These are phyloP conservation scores for Gavia stellata DNA, from an alignment of 2,113 vertebrate species.

Conservation along the genomic window DNA sequence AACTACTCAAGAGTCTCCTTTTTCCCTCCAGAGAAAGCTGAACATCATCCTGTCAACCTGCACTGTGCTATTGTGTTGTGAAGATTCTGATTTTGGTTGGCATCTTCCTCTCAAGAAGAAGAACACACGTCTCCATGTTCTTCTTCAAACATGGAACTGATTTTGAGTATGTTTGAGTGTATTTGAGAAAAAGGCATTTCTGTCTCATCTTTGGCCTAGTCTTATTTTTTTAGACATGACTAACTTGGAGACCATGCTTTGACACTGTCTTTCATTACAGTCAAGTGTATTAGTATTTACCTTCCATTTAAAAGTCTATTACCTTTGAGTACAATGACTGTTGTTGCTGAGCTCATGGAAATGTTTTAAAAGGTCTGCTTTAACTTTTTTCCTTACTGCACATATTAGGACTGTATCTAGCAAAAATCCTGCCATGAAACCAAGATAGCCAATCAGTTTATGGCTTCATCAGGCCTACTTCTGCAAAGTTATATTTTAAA, in stretches of 20 bases:
- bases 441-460: background rate
- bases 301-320: slow-evolving; percentile 37
- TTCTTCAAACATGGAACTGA: background rate
- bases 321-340: background rate
- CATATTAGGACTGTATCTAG: background rate
- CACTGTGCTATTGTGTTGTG: background rate
- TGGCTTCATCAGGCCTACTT: background rate
- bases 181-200: background rate
- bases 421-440: background rate
- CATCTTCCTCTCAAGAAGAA: background rate
- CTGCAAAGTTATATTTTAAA: background rate
- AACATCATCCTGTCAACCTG: background rate
- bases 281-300: background rate
- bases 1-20: background rate
- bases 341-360: background rate
- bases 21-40: background rate
- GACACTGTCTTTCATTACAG: background rate
- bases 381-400: background rate
- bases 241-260: background rate
- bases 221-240: background rate
- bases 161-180: background rate
- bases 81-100: background rate
- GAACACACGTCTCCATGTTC: background rate
- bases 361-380: background rate
- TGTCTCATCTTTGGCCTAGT: background rate